Conservation (phyloP, 2,797 vertebrate genomes). For the Rhadinocentrus ornatus region DNA sequence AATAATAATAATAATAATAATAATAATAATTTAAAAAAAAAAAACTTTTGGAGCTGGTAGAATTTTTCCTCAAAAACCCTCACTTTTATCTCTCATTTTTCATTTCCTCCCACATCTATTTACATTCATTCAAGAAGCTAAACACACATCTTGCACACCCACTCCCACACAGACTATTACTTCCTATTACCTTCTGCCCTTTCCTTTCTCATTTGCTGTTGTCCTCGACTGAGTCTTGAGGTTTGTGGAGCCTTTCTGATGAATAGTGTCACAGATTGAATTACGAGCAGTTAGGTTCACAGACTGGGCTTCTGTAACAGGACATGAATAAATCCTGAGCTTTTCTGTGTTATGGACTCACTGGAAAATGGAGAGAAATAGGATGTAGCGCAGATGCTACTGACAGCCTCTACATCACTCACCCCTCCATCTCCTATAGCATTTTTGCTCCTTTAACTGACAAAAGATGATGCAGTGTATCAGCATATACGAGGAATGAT, state of each 20-base stretch:
- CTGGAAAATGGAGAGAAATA: slow-evolving; percentile 48
- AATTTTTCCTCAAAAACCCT: slow-evolving; percentile 31
- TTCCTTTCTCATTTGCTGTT: slow-evolving; percentile 37
- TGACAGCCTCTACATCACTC: slow-evolving; percentile 60
- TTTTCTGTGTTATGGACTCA: slow-evolving; percentile 41
- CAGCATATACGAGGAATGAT: not conserved
- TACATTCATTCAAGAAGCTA: slow-evolving; percentile 29
- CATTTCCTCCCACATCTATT: slow-evolving; percentile 52
- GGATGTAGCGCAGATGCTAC: slow-evolving; percentile 52
- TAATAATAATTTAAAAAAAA: slow-evolving; percentile 23
- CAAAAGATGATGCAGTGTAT: slow-evolving; percentile 47
- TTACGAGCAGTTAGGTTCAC: slow-evolving; percentile 52
- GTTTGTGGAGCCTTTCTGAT: slow-evolving; percentile 46
- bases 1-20: slow-evolving; percentile 22
- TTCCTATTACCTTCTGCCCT: slow-evolving; percentile 38
- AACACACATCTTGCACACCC: slow-evolving; percentile 38
- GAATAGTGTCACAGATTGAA: slow-evolving; percentile 52
- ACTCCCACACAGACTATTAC: slow-evolving; percentile 11
- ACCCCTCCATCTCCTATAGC: slow-evolving; percentile 12
- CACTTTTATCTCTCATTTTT: slow-evolving; percentile 28
- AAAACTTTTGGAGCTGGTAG: slow-evolving; percentile 42
- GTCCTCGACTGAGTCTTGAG: slow-evolving; percentile 37
- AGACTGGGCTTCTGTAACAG: slow-evolving; percentile 41
- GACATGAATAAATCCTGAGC: slow-evolving; percentile 57
- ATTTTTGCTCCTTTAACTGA: slow-evolving; percentile 44